phyloP scores from a whole-genome alignment of 2,797 vertebrate species.

The Neosilurus mollespiculum region DNA sequence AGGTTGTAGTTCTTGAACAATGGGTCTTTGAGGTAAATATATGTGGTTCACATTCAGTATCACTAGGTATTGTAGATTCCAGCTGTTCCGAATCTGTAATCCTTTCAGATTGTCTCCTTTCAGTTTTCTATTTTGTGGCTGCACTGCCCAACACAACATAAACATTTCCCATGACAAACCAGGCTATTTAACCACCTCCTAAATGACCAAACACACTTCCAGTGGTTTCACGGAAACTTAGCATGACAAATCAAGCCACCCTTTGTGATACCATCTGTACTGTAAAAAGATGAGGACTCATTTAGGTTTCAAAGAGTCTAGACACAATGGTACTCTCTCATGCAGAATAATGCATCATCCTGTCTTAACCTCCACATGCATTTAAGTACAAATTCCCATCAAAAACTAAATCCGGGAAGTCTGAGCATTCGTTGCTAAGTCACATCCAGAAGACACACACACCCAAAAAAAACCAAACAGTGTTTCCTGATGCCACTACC shows the following conservation, averaged over 20 bases:
- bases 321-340: conserved; percentile 48
- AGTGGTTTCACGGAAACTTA: conserved; percentile 69
- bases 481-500: not conserved
- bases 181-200: conserved; percentile 67
- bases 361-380: conserved; percentile 40
- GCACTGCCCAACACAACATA: conserved; percentile 69
- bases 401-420: conserved; percentile 28
- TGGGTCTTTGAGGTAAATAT: not conserved
- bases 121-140: conserved; percentile 57
- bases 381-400: conserved; percentile 38
- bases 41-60: not conserved
- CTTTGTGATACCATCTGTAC: conserved; percentile 66
- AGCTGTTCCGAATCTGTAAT: conserved; percentile 2
- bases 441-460: not conserved
- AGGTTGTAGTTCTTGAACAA: not conserved
- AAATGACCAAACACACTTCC: conserved; percentile 66
- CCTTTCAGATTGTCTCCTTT: not conserved
- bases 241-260: conserved; percentile 65
- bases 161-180: conserved; percentile 68
- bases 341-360: conserved; percentile 48
- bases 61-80: not conserved
- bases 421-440: conserved; percentile 14
- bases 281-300: conserved; percentile 42
- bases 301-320: conserved; percentile 56
- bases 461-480: not conserved